Conservation (phyloP, 2,797 vertebrate species). For the Pangasius djambal region DNA sequence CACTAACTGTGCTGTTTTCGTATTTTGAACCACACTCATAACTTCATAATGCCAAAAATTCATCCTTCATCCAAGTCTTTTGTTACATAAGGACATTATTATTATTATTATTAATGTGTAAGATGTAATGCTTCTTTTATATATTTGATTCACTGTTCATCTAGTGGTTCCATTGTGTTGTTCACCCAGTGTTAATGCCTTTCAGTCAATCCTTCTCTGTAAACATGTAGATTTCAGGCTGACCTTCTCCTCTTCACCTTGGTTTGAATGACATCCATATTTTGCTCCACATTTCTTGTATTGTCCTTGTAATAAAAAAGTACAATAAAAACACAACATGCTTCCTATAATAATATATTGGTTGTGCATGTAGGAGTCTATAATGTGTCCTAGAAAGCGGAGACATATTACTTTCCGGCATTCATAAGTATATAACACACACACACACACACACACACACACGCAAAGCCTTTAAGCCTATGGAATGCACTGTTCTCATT, state of each 20-base stretch:
- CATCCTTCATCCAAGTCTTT: background rate
- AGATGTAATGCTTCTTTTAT: background rate
- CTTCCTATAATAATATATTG: constrained; percentile 37
- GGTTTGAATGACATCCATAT: constrained; percentile 24
- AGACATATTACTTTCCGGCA: constrained; percentile 25
- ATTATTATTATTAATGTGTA: background rate
- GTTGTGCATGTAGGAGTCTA: constrained; percentile 32
- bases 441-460: constrained; percentile 24
- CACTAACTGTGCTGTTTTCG: background rate
- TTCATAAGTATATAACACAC: constrained; percentile 8
- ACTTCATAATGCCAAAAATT: background rate
- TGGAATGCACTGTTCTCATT: constrained; percentile 53
- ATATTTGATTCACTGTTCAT: background rate
- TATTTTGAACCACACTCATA: background rate
- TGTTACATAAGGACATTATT: background rate
- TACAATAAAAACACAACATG: constrained; percentile 48
- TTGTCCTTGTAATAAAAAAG: constrained; percentile 31
- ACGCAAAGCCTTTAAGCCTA: constrained; percentile 41
- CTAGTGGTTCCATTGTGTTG: constrained; percentile 6
- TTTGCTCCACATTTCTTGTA: constrained; percentile 16
- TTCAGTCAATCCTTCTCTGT: constrained; percentile 17
- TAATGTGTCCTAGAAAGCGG: constrained; percentile 15
- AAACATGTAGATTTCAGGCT: constrained; percentile 40
- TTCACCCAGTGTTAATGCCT: background rate
- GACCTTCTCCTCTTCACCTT: constrained; percentile 1